Base-by-base conservation (phyloP, 2,888 invertebrate species). In the Amphipyra tragopoginis region DNA sequence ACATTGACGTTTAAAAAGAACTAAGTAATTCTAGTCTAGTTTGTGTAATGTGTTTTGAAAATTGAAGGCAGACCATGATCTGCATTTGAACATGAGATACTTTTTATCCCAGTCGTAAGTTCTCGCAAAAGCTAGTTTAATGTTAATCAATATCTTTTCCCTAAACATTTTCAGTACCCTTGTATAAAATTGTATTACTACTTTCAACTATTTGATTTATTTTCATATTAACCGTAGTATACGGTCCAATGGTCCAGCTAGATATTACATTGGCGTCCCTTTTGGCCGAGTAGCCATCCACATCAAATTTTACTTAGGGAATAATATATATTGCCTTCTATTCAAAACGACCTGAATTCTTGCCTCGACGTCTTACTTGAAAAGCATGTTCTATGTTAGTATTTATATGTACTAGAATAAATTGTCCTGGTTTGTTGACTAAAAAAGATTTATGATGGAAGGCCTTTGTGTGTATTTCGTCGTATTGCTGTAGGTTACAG, bases 281-380 rank as follows among this genome's bases (percentile, higher is more conserved):
- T 4, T 15, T 11, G 38, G 26, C 9, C 11, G n/a, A 15, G 26
- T 11, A 33, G 9, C 13, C 29, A 54, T 45, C 45, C 54, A 47
- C 39, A 9, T 47, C 54, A 54, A 45, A 54, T 47, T 42, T 33
- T 2, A 47, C 54, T 39, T 9, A 26, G 13, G 34, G 29, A 36
- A 33, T 33, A 44, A 29, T 45, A 54, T 45, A 38, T 54, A 54
- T 54, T 21, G 43, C 34, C 15, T 21, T 29, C 33, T 34, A 14
- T 29, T 15, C 39, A 45, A 54, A 50, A 29, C 0, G 29, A 11
- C n/a, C 43, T 13, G 39, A 26, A 38, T 36, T 39, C 29, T 44
- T 33, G 29, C 13, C 29, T 33, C 43, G 0, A 47, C 40, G 29
- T 2, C 13, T 14, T 11, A 13, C 50, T 33, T 40, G 14, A 40